Evolutionary conservation across 2,113 vertebrate genomes (phyloP).

Genomic region (Perca flavescens): DNA sequence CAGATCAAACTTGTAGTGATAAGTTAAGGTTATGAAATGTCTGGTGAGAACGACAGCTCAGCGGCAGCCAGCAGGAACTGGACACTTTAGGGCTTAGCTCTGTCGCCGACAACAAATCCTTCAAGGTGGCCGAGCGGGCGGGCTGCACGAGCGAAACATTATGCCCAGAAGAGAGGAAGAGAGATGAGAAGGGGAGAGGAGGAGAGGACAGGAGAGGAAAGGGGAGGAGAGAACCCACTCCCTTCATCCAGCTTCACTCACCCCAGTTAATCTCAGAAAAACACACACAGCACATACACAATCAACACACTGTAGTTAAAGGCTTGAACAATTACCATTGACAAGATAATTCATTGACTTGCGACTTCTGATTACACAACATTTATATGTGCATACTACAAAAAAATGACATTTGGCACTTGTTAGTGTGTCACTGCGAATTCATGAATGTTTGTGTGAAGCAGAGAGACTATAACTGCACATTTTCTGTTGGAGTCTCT

Average conservation of each 20-base stretch:
- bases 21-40: conserved; percentile 78
- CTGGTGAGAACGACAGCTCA: conserved; percentile 66
- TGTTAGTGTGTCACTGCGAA: conserved; percentile 2
- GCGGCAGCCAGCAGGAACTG: conserved; percentile 66
- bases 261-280: conserved; percentile 71
- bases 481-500: conserved; percentile 74
- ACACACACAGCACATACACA: conserved; percentile 45
- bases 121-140: conserved; percentile 74
- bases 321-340: conserved; percentile 29
- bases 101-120: conserved; percentile 74
- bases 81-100: conserved; percentile 73
- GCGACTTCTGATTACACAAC: conserved; percentile 21
- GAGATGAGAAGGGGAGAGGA: conserved; percentile 28
- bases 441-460: conserved; percentile 22
- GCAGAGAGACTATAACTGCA: conserved; percentile 37
- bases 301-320: conserved; percentile 23
- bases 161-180: conserved; percentile 50
- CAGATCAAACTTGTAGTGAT: conserved; percentile 79
- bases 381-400: not conserved
- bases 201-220: conserved; percentile 18
- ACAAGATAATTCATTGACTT: conserved; percentile 29
- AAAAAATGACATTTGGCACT: not conserved
- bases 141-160: conserved; percentile 34
- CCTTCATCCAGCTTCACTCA: conserved; percentile 66
- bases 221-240: conserved; percentile 56